Base-by-base conservation (phyloP, 2,888 invertebrate species). In the Camponotus fellah region DNA sequence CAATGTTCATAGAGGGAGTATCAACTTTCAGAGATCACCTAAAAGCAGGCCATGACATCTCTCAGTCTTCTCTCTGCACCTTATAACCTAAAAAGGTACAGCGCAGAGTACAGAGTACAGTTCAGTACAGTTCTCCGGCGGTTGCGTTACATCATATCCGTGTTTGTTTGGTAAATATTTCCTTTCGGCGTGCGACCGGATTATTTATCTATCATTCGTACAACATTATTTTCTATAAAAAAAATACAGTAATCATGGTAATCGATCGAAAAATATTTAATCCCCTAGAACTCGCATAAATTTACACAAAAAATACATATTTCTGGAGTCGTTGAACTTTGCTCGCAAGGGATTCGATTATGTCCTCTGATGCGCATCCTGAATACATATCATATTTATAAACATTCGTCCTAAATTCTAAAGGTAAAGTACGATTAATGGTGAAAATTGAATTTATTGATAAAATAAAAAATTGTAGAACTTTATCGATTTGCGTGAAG, bases 151-250 rank as follows among this genome's bases (percentile, higher is more conserved):
- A 26, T 26, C 26, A 26, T 2, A 83, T 91, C 93, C 94, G 94
- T 94, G 74, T 92, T 90, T 93, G 92, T 91, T 90, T 88, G 84
- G 89, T 91, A 90, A 91, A 91, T 87, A 92, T 85, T 72, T 53
- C n/a, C 53, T n/a, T 53, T 53, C n/a, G 2, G n/a, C 32, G 71
- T 77, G 14, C 62, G 49, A 65, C 46, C 34, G 64, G 40, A 56
- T 76, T 84, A 26, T 75, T 74, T 71, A 26, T 46, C 10, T 34
- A 12, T 12, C 37, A 10, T 14, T 37, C n/a, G 14, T 10, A 3
- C n/a, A 14, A n/a, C 5, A n/a, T 58, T 34, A 17, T 56, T 68
- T 5, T 12, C n/a, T 43, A 17, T 26, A 46, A 60, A 17, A n/a
- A 53, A 72, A 64, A 17, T 53, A 62, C 8, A 26, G 53, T 53